Conservation (phyloP, 1,140 invertebrate genomes). For the Drosophila varians region DNA sequence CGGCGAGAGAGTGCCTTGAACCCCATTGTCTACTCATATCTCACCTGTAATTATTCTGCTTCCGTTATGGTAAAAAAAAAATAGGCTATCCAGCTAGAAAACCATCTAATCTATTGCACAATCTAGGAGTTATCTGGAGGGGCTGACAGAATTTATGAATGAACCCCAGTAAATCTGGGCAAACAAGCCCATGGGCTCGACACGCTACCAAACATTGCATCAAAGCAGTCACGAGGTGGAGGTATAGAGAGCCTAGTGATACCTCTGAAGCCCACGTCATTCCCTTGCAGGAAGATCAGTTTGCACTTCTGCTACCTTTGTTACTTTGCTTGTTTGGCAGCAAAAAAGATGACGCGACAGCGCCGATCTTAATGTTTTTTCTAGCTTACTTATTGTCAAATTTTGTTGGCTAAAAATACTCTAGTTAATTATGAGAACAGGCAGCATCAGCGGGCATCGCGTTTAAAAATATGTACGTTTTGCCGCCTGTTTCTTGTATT, state of each 20-base stretch:
- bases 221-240: neutral
- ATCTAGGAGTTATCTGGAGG: conserved; percentile 52
- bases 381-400: conserved; percentile 16
- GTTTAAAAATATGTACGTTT: no score
- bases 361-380: conserved; percentile 43
- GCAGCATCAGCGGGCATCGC: conserved; percentile 1
- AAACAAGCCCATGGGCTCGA: conserved; percentile 35
- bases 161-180: conserved; percentile 35
- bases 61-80: conserved; percentile 12
- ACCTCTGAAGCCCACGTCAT: no score
- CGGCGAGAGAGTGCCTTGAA: conserved; percentile 26
- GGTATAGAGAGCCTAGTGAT: no score
- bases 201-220: no score
- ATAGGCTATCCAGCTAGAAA: conserved; percentile 4
- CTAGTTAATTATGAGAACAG: conserved; percentile 75
- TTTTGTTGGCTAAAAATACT: conserved; percentile 67
- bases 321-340: conserved; percentile 1
- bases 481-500: neutral
- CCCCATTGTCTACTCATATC: conserved; percentile 15
- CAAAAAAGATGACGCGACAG: conserved; percentile 2
- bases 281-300: no score
- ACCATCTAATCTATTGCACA: conserved; percentile 60
- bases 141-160: conserved; percentile 63
- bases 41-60: conserved; percentile 7
- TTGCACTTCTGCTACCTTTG: no score